Conservation (phyloP, 2,797 vertebrate genomes). For the Coendou prehensilis region DNA sequence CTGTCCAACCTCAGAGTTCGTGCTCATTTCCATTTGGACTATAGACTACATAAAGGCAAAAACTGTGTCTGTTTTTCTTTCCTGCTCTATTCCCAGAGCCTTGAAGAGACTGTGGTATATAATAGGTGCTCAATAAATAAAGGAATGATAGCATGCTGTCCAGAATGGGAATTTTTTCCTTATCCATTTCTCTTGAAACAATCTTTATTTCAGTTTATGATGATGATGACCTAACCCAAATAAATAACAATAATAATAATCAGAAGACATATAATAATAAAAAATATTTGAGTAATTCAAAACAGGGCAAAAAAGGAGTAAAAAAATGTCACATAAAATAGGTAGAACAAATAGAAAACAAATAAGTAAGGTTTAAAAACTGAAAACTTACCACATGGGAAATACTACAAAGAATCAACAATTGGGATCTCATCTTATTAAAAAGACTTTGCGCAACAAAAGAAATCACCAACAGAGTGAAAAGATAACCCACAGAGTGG, state of each 20-base stretch:
- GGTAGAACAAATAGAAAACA: not conserved
- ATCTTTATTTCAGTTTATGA: not conserved
- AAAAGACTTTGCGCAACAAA: too few relatives aligned
- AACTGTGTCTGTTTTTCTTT: not conserved
- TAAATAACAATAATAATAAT: not conserved
- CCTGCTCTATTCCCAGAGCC: not conserved
- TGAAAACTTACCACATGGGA: too few relatives aligned
- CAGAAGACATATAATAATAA: not conserved
- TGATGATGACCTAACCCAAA: not conserved
- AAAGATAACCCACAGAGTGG: too few relatives aligned
- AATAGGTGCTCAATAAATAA: not conserved
- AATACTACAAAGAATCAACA: too few relatives aligned
- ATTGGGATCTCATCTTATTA: too few relatives aligned
- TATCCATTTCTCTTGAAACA: not conserved
- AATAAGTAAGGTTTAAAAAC: not conserved
- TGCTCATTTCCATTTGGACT: not conserved
- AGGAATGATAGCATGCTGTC: not conserved
- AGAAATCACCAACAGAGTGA: too few relatives aligned
- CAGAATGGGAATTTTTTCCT: not conserved
- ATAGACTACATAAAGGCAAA: not conserved
- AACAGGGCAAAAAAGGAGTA: not conserved
- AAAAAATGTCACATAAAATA: not conserved
- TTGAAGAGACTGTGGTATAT: not conserved
- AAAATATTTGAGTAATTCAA: slow-evolving; percentile 13
- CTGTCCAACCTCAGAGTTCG: not conserved